Evolutionary conservation across 1,140 invertebrate species (phyloP), one percentile per base, ranked within the genome.

Genomic region (Vanessa tameamea): DNA sequence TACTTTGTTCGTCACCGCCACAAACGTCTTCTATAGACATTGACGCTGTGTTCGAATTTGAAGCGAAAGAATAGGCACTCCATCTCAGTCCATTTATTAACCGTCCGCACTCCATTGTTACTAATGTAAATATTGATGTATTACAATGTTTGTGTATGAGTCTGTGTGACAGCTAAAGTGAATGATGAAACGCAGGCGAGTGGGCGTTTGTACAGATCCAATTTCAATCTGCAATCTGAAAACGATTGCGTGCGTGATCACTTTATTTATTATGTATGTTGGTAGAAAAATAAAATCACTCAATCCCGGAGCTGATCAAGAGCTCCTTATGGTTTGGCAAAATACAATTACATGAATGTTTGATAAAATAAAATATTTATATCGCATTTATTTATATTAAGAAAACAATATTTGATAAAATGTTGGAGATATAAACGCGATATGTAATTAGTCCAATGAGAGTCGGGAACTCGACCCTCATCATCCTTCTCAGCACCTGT

Each of bases 81-180:
- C 87, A 89, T 61, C 74, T 82, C 48, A 88, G 59, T 47, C 83
- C 85, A 57, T 77, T 87, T 63, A 78, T 75, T 37, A 89, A 76
- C 55, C 73, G 82, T 64, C 85, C 87, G 71, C 82, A 87, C 79
- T 91, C 88, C 89, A 91, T 91, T 85, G 78, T 83, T 79, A 69
- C 64, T 73, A 73, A 71, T 77, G 64, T 74, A 76, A 72, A 79
- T 79, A 77, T 75, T 69, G 64, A 76, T 82, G 63, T 69, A 76
- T 81, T 75, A 77, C 63, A 73, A 72, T 78, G 76, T 78, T 77
- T 77, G 73, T 79, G 68, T 55, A 57, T 69, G 64, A 71, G 57
- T 57, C 59, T 65, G 57, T 50, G 72, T 72, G 75, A 80, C 79
- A 80, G 69, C 66, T 65, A 73, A 79, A 75, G 72, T 77, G 72